These are phyloP conservation scores for Misgurnus anguillicaudatus DNA, from an alignment of 2,113 vertebrate species.

Conservation along the genomic window DNA sequence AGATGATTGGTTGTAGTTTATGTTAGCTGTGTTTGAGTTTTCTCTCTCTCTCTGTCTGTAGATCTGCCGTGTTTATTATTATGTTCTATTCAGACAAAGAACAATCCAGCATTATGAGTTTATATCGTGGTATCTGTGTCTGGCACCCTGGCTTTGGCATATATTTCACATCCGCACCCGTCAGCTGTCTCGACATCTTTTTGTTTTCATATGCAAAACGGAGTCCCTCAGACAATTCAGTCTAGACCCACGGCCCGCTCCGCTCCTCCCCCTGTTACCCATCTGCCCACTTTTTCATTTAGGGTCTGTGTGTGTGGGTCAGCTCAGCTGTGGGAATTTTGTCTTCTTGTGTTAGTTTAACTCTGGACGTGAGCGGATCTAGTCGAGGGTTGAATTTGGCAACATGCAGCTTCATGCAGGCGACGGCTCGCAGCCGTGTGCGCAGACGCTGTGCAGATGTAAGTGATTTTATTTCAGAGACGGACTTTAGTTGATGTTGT, in stretches of 20 bases:
- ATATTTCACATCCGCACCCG: background rate
- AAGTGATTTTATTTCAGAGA: background rate
- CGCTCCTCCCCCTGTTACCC: background rate
- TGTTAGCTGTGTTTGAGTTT: too few relatives aligned
- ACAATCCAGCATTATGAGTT: background rate
- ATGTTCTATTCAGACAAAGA: background rate
- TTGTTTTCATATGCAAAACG: conserved; percentile 40
- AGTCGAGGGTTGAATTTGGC: background rate
- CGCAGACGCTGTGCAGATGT: conserved; percentile 3
- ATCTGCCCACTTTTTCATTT: conserved; percentile 26
- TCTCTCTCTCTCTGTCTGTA: too few relatives aligned
- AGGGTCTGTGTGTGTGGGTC: background rate
- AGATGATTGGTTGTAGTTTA: too few relatives aligned
- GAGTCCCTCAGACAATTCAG: conserved; percentile 27
- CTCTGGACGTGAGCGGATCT: background rate
- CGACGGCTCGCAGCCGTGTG: background rate
- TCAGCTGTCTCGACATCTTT: conserved; percentile 35
- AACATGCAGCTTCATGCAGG: conserved; percentile 26
- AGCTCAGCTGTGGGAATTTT: background rate
- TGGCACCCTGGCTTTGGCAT: background rate
- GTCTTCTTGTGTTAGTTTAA: background rate
- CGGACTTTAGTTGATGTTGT: background rate
- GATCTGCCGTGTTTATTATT: too few relatives aligned
- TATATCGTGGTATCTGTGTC: background rate
- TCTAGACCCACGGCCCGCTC: conserved; percentile 24